Evolutionary conservation across 2,113 vertebrate genomes (phyloP).

Genomic region (Dendrocopos noguchii): DNA sequence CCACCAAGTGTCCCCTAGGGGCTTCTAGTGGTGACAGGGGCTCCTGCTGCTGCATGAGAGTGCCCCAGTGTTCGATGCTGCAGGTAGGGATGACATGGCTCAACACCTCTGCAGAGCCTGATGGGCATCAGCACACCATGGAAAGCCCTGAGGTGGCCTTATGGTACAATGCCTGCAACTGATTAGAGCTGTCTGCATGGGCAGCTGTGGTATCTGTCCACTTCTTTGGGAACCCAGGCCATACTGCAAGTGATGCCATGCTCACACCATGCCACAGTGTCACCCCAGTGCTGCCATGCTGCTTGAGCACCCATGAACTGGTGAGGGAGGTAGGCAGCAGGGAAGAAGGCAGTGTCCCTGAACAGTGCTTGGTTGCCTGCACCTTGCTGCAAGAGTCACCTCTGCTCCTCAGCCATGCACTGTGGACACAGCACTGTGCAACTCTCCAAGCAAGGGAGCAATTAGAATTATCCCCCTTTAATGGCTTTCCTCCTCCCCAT

Average conservation of each 20-base stretch:
- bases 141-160: too few species aligned
- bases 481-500: background rate
- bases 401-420: rapidly evolving
- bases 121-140: rapidly evolving
- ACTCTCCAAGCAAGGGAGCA: background rate
- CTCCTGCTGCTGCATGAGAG: background rate
- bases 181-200: background rate
- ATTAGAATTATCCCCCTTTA: background rate
- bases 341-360: background rate
- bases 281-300: background rate
- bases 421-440: rapidly evolving
- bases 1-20: background rate
- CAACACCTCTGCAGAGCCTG: background rate
- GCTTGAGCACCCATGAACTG: background rate
- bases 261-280: background rate
- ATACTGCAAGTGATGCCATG: rapidly evolving
- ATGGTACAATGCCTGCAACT: rapidly evolving
- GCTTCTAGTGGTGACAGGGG: background rate
- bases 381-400: rapidly evolving
- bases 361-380: rapidly evolving
- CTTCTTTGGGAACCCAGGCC: background rate
- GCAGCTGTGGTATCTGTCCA: background rate
- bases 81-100: background rate
- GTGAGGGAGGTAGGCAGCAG: background rate
- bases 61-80: rapidly evolving